phyloP scores from a whole-genome alignment of 2,113 vertebrate species.

The Erinaceus europaeus region DNA sequence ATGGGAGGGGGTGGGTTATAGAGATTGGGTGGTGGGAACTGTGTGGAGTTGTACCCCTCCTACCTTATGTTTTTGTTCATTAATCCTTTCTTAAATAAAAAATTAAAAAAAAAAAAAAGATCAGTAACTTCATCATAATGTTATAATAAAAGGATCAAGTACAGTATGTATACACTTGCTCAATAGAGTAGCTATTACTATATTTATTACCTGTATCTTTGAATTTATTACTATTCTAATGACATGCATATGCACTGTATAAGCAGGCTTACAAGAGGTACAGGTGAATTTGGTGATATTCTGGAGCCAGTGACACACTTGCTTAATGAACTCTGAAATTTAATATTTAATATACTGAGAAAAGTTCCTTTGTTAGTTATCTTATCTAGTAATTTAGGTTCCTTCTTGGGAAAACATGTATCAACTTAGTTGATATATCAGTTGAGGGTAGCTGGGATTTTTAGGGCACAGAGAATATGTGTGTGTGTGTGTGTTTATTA shows the following conservation, averaged over 20 bases:
- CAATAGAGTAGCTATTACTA: not conserved
- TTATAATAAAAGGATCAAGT: not conserved
- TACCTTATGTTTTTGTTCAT: too few relatives aligned
- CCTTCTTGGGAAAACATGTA: not conserved
- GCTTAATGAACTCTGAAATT: not conserved
- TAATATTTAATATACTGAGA: not conserved
- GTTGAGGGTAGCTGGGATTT: not conserved
- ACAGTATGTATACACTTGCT: not conserved
- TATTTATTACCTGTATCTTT: not conserved
- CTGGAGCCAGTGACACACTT: not conserved
- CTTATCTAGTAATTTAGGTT: not conserved
- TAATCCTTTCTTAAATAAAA: too few relatives aligned
- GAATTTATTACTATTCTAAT: not conserved
- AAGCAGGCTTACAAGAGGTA: not conserved
- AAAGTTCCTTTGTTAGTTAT: not conserved
- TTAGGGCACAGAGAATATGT: slow-evolving; percentile 21
- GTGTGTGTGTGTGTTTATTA: too few relatives aligned
- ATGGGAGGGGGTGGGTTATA: too few relatives aligned
- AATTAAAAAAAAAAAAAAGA: too few relatives aligned
- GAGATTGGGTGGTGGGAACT: too few relatives aligned
- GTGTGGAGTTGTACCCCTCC: too few relatives aligned
- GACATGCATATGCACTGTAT: not conserved
- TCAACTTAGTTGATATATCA: slow-evolving; percentile 17
- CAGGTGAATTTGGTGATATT: not conserved
- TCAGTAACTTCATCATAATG: not conserved